Base-by-base conservation (phyloP, 2,113 vertebrate genomes). In the Syngnathus scovelli region DNA sequence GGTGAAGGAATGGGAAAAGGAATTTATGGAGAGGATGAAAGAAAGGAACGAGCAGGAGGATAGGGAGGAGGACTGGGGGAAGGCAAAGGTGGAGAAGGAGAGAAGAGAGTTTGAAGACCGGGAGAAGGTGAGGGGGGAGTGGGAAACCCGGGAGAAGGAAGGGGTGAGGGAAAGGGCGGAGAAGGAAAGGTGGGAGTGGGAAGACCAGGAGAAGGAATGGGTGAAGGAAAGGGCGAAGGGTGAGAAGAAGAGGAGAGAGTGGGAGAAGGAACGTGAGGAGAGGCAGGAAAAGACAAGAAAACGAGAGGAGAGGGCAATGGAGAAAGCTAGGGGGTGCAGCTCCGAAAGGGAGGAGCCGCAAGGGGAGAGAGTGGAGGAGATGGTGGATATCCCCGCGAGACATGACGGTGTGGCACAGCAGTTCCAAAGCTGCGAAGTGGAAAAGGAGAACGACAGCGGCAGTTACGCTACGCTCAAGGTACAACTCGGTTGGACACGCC, bases 391-490 rank as follows among this genome's bases (percentile, higher is more conserved):
- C 36, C 88, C 75, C 62, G 86, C 78, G 4, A 87, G 90, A 3
- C 85, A 81, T 66, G 88, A 89, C 70, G 85, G 83, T 54, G 78
- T 92, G 86, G 73, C 86, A 82, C 85, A 76, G 76, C 91, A 88
- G 58, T 68, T 93, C 55, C 85, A 91, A 51, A 89, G 83, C 66
- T 66, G 91, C 84, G 81, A 78, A 36, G 64, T 63, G 79, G 92
- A 94, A 88, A 93, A 88, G 16, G 75, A 88, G 78, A 90, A 87
- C 7, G 72, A 93, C 63, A 63, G 60, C 74, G 64, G 88, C 71
- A 91, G 92, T 84, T 94, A 95, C 81, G 72, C 85, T 78, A 82
- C 87, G 52, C 84, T 97, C 76, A 90, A 93, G 93, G 95, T 95
- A 87, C 64, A 39, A 60, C 51, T 0, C 18, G 56, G 33, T 46